Evolutionary conservation across 2,888 invertebrate genomes (phyloP), one percentile per base, ranked within the genome.

Genomic region (Tetranychus truncatus): DNA sequence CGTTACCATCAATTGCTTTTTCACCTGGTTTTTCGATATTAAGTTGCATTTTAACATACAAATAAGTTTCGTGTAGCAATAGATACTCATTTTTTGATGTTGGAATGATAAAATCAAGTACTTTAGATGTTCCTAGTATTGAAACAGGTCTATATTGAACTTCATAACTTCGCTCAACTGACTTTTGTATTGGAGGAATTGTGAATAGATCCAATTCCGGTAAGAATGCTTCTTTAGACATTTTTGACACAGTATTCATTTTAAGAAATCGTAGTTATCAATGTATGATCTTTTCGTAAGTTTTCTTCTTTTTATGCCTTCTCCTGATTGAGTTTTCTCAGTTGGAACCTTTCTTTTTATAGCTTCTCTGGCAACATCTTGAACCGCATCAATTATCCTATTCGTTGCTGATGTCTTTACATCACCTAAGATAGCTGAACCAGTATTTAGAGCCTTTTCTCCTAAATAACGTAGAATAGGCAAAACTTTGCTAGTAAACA

Each of bases 391-490:
- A 46, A 46, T 46, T 9, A 46, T 46, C 2, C 46, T 46, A 46
- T 46, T 46, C 1, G 46, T 46, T 46, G 46, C 11, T 1, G 46
- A 46, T 9, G 1, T 46, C 11, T 46, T 46, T 15, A 67, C 67
- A 18, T 75, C 75, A 0, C 3, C 9, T 0, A 45, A 72, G 8
- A 75, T 34, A 55, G 34, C 45, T 24, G 15, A 24, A 11, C 75
- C 75, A 9, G 75, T 73, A 5, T 2, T 73, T 15, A 73, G 20
- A 24, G 73, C 24, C 20, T 69, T 65, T 18, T 45, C 18, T 4
- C 75, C 73, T 5, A 75, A 7, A 73, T 69, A 75, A 45, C 55
- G 66, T 18, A 75, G 18, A 7, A 73, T 1, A 6, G 75, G 75
- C 5, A 75, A 21, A 44, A 67, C 45, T 7, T 44, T 69, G 20